These are phyloP conservation scores for Camptogramma bilineatum DNA, from an alignment of 2,888 invertebrate species.

Conservation along the genomic window DNA sequence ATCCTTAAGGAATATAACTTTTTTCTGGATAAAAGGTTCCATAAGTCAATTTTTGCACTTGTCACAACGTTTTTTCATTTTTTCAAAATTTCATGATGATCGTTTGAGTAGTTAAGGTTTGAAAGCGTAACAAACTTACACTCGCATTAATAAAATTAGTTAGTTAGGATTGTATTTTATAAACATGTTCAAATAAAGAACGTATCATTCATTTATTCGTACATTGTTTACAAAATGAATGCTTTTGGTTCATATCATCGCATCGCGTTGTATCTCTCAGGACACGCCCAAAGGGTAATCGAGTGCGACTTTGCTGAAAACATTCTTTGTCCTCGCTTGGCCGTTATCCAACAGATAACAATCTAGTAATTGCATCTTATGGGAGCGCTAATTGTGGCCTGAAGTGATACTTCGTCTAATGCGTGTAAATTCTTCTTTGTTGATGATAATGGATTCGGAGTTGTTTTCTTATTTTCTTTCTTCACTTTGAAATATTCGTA, in stretches of 20 bases:
- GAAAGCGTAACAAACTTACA: no score
- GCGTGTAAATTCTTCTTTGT: constrained; percentile 30
- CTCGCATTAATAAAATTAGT: no score
- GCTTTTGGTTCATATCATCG: constrained; percentile 4
- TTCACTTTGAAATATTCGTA: background rate
- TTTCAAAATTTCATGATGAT: no score
- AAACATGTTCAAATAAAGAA: no score
- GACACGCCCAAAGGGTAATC: constrained; percentile 26
- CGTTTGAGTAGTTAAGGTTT: no score
- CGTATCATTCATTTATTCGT: no score
- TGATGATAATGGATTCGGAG: background rate
- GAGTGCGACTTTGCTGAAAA: constrained; percentile 41
- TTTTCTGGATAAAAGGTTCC: no score
- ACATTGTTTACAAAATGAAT: background rate
- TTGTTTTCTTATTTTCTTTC: constrained; percentile 9
- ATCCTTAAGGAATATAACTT: no score
- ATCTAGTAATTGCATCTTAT: constrained; percentile 59
- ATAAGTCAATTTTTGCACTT: no score
- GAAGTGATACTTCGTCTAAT: constrained; percentile 40
- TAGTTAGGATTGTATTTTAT: no score
- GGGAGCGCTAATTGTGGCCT: constrained; percentile 47
- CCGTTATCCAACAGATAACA: constrained; percentile 55
- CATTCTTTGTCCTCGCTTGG: constrained; percentile 52
- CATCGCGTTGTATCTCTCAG: constrained; percentile 1
- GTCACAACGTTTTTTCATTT: no score